Base-by-base conservation (phyloP, 2,113 vertebrate species). In the Gnathonemus echidnorhynchus region DNA sequence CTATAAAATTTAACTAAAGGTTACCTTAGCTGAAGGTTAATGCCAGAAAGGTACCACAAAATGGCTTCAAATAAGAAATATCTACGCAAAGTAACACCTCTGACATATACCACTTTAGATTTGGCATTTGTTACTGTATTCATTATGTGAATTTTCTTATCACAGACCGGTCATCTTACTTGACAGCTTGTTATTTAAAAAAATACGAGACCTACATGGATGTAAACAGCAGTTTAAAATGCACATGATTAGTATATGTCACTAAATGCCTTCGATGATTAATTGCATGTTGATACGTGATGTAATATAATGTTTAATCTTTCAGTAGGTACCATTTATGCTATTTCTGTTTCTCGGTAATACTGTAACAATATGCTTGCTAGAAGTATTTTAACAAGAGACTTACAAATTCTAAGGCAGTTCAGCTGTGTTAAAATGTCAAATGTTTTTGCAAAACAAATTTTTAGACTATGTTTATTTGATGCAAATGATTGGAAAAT, bases 91-190 rank as follows among this genome's bases (percentile, higher is more conserved):
- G 15, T 3, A 8, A 42, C 17, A 42, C 56, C 17, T 80, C 17
- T 42, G 74, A 80, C 74, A 80, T 17, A 80, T 39, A 39, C 15
- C 17, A 42, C 74, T 80, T 80, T 39, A 42, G 35, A 80, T 85
- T 48, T 85, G 83, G 83, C 83, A 85, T 85, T 46, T 85, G 21
- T 85, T 85, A 85, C 21, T 46, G 83, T 17, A 83, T 83, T 45
- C 45, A 85, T 48, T 48, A 85, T 48, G 9, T 85, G 39, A 46
- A 24, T 85, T 9, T 85, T 85, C 21, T 85, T 46, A 85, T 48
- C 42, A n/a, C 83, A 48, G 83, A 85, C 39, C 48, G 83, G 45
- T 85, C 45, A 85, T 80, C 35, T 39, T 19, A 80, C 35, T 80
- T 80, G 74, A 80, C 74, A 80, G 74, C 74, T 42, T 42, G 35